phyloP scores from a whole-genome alignment of 2,113 vertebrate species.

The Anoplopoma fimbria region DNA sequence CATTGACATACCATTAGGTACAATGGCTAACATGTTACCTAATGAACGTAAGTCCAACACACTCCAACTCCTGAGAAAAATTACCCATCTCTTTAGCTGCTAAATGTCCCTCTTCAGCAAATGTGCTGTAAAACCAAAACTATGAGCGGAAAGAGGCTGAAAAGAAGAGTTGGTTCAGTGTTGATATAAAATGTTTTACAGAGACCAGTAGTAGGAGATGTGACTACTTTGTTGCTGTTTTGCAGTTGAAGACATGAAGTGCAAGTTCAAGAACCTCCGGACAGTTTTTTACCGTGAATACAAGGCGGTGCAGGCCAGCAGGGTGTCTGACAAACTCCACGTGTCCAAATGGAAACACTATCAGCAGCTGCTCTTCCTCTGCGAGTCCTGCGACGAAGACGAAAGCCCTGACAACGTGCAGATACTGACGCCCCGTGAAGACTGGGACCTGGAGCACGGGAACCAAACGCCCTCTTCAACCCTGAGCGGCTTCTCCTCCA shows the following conservation, averaged over 20 bases:
- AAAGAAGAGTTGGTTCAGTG: too few relatives aligned
- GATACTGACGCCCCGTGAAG: constrained; percentile 15
- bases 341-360: constrained; percentile 76
- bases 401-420: constrained; percentile 32
- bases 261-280: constrained; percentile 75
- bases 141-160: too few relatives aligned
- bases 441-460: constrained; percentile 20
- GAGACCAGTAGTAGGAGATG: background rate
- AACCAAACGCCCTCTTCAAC: constrained; percentile 19
- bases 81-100: too few relatives aligned
- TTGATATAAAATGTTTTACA: too few relatives aligned
- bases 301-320: constrained; percentile 50
- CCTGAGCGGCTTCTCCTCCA: constrained; percentile 37
- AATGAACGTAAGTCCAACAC: too few relatives aligned
- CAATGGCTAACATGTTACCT: too few relatives aligned
- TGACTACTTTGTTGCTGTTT: constrained; percentile 24
- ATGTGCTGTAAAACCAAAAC: too few relatives aligned
- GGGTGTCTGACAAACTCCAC: constrained; percentile 36
- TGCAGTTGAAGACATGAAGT: constrained; percentile 72
- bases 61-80: too few relatives aligned
- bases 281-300: constrained; percentile 73
- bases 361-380: constrained; percentile 72
- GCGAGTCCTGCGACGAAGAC: constrained; percentile 61
- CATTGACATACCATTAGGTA: too few relatives aligned
- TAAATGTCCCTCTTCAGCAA: too few relatives aligned